Evolutionary conservation across 2,113 vertebrate species (phyloP).

Genomic region (Collichthys lucidus): DNA sequence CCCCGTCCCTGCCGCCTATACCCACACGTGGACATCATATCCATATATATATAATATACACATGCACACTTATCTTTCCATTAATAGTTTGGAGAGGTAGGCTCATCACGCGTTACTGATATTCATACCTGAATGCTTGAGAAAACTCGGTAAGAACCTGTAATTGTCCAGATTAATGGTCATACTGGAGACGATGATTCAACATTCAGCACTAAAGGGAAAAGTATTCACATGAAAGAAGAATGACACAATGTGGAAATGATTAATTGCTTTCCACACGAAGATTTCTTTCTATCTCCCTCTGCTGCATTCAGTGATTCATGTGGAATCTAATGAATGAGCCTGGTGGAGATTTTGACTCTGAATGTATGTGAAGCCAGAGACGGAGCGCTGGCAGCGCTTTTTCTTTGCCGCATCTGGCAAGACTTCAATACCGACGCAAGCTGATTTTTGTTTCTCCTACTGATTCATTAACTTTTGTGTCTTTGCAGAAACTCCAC

Average conservation of each 20-base stretch:
- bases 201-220: slow-evolving; percentile 11
- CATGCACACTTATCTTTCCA: not conserved
- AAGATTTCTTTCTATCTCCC: not conserved
- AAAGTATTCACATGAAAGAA: not conserved
- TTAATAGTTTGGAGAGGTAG: slow-evolving; percentile 30
- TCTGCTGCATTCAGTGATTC: slow-evolving; percentile 22
- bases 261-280: slow-evolving; percentile 1
- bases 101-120: slow-evolving; percentile 36
- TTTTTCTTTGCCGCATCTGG: slow-evolving; percentile 14
- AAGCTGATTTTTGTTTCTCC: not conserved
- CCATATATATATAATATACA: not conserved
- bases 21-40: not conserved
- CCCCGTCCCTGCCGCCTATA: not conserved
- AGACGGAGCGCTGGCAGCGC: slow-evolving; percentile 10
- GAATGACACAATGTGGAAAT: not conserved
- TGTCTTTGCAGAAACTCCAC: slow-evolving; percentile 93
- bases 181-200: not conserved
- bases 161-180: slow-evolving; percentile 28
- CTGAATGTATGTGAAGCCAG: slow-evolving; percentile 17
- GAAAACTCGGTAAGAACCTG: slow-evolving; percentile 24
- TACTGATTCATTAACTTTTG: slow-evolving; percentile 20
- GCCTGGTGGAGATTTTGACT: slow-evolving; percentile 8
- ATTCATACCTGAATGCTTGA: slow-evolving; percentile 39
- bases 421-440: not conserved
- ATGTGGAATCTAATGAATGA: slow-evolving; percentile 40